These are phyloP conservation scores for Aplidium turbinatum DNA, from an alignment of 23 tunicate species.

Conservation along the genomic window DNA sequence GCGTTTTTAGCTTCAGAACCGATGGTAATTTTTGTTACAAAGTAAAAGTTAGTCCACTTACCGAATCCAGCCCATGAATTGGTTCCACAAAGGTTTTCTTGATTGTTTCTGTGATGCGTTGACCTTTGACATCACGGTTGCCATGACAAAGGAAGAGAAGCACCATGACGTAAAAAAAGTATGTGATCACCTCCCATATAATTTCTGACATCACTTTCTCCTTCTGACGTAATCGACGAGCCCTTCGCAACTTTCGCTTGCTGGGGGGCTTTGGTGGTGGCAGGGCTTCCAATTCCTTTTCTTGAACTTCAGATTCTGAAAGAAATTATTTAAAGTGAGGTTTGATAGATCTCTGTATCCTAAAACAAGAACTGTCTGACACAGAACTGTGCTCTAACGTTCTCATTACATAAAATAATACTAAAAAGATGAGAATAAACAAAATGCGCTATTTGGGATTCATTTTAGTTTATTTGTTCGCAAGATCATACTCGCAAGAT, in stretches of 20 bases:
- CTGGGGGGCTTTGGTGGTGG: constrained; percentile 94
- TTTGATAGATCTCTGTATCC: too few species aligned
- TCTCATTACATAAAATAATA: too few species aligned
- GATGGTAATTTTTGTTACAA: too few species aligned
- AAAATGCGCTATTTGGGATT: too few species aligned
- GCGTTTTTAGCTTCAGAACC: too few species aligned
- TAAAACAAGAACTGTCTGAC: too few species aligned
- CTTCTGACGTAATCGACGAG: constrained; percentile 75
- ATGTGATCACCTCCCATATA: constrained; percentile 80
- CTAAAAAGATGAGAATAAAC: too few species aligned
- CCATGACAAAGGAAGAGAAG: constrained; percentile 92
- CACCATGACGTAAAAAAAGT: constrained; percentile 83
- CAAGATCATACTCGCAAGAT: too few species aligned
- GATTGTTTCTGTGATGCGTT: constrained; percentile 59
- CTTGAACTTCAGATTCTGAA: constrained; percentile 74
- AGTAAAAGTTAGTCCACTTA: too few species aligned
- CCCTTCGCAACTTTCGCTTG: constrained; percentile 68
- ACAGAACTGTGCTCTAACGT: too few species aligned
- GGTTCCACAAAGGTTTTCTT: constrained; percentile 75
- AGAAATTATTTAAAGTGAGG: neutral
- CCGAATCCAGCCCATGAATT: constrained; percentile 71
- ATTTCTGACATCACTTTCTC: constrained; percentile 88
- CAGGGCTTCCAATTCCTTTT: constrained; percentile 37
- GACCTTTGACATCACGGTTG: constrained; percentile 74
- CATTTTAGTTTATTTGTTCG: too few species aligned